phyloP scores from a whole-genome alignment of 2,113 vertebrate genomes.

The Camarhynchus parvulus region DNA sequence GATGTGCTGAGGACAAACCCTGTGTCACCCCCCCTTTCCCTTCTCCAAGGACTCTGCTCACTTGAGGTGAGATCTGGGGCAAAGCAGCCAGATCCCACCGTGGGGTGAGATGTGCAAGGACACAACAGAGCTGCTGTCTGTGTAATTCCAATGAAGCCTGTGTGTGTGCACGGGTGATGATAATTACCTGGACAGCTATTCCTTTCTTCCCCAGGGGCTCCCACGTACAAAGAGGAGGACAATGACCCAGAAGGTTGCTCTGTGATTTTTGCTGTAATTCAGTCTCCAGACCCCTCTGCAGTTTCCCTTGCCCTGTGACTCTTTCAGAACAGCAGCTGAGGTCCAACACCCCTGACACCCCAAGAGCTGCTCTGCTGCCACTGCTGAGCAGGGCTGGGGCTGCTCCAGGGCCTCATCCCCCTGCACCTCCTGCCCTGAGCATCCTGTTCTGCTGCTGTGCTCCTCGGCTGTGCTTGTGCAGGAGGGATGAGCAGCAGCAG shows the following conservation, averaged over 20 bases:
- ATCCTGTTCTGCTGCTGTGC: not conserved
- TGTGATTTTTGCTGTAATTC: not conserved
- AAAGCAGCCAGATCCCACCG: not conserved
- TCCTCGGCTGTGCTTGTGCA: not conserved
- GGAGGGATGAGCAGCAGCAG: not conserved
- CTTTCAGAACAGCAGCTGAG: not conserved
- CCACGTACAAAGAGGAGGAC: not conserved
- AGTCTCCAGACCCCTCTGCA: not conserved
- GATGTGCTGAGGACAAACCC: not conserved
- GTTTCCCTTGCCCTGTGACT: not conserved
- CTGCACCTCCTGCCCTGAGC: not conserved
- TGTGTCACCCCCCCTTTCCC: not conserved
- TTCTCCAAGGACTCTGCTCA: not conserved
- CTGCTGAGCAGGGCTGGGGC: not conserved
- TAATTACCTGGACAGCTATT: not conserved
- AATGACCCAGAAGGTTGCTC: not conserved
- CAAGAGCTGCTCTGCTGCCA: not conserved
- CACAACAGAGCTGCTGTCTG: not conserved
- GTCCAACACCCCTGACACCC: not conserved
- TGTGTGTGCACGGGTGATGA: not conserved
- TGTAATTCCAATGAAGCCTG: not conserved
- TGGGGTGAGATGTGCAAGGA: not conserved
- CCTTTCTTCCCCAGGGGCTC: not conserved
- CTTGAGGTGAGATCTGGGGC: not conserved
- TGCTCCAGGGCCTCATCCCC: not conserved